phyloP scores from a whole-genome alignment of 1,140 invertebrate species.

The Luehdorfia chinensis region DNA sequence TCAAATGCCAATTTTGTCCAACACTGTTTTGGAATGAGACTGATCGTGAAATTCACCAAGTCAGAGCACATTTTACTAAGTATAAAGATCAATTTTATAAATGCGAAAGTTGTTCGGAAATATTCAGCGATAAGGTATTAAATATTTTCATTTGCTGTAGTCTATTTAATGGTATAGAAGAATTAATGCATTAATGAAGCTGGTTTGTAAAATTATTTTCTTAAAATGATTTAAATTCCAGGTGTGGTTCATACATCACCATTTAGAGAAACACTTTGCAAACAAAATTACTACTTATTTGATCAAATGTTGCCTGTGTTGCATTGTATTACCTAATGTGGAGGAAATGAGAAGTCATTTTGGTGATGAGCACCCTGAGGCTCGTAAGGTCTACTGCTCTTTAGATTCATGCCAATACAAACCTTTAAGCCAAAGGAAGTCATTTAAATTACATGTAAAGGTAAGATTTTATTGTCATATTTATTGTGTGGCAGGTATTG shows the following conservation, averaged over 20 bases:
- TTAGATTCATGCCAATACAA: constrained; percentile 59
- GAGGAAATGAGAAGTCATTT: constrained; percentile 62
- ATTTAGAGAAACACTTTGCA: constrained; percentile 42
- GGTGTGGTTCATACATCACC: constrained; percentile 62
- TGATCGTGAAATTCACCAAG: constrained; percentile 64
- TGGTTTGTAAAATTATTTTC: background rate
- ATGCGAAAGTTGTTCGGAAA: constrained; percentile 52
- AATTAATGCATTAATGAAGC: no score
- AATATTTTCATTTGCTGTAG: background rate
- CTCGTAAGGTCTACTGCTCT: constrained; percentile 61
- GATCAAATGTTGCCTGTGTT: constrained; percentile 61
- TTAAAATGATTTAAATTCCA: constrained; percentile 27
- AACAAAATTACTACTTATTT: constrained; percentile 30
- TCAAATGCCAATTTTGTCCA: constrained; percentile 69
- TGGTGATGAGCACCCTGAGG: constrained; percentile 48
- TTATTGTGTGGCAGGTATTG: no score
- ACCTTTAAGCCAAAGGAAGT: constrained; percentile 60
- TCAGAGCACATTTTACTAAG: constrained; percentile 49
- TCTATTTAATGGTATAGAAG: no score
- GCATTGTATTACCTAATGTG: constrained; percentile 37
- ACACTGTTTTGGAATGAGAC: constrained; percentile 72
- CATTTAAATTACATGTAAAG: constrained; percentile 66
- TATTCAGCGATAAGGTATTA: constrained; percentile 70
- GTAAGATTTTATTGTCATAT: no score
- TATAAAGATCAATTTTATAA: constrained; percentile 66